phyloP scores from a whole-genome alignment of 1,140 invertebrate genomes.

The Atta texana region DNA sequence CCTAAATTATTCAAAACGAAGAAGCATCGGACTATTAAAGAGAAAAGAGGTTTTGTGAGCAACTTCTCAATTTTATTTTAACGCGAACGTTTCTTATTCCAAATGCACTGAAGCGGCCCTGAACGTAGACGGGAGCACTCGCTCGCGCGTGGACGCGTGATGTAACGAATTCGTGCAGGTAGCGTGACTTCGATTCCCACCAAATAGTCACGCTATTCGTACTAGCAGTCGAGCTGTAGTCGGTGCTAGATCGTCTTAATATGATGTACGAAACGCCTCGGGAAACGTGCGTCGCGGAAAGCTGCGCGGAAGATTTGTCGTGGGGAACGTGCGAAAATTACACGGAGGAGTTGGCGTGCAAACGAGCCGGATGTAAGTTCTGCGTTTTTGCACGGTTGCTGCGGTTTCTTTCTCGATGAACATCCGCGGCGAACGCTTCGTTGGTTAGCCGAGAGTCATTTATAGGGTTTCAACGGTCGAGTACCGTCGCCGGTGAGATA shows the following conservation, averaged over 20 bases:
- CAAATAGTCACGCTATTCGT: conserved; percentile 66
- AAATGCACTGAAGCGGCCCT: conserved; percentile 31
- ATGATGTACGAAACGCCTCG: conserved; percentile 43
- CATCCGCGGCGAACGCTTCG: conserved; percentile 8
- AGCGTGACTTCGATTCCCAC: conserved; percentile 75
- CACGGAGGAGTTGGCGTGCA: conserved; percentile 8
- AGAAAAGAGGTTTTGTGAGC: background rate
- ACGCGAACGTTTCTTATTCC: background rate
- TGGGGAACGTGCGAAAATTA: conserved; percentile 37
- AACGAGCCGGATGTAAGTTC: conserved; percentile 44
- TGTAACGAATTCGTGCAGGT: conserved; percentile 81
- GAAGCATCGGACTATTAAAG: background rate
- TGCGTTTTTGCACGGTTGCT: conserved; percentile 42
- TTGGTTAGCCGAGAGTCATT: conserved; percentile 29
- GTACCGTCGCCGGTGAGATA: conserved; percentile 3
- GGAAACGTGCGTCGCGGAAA: conserved; percentile 38
- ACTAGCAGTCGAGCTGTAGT: background rate
- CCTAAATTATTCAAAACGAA: background rate
- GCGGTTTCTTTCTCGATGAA: conserved; percentile 38
- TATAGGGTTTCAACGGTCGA: conserved; percentile 21
- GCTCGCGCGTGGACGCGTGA: conserved; percentile 75
- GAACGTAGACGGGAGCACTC: conserved; percentile 34
- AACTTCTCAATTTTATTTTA: background rate
- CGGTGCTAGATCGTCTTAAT: conserved; percentile 27
- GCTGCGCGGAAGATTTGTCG: conserved; percentile 42